Evolutionary conservation across 1,140 invertebrate genomes (phyloP).

Genomic region (Rhynchophorus ferrugineus): DNA sequence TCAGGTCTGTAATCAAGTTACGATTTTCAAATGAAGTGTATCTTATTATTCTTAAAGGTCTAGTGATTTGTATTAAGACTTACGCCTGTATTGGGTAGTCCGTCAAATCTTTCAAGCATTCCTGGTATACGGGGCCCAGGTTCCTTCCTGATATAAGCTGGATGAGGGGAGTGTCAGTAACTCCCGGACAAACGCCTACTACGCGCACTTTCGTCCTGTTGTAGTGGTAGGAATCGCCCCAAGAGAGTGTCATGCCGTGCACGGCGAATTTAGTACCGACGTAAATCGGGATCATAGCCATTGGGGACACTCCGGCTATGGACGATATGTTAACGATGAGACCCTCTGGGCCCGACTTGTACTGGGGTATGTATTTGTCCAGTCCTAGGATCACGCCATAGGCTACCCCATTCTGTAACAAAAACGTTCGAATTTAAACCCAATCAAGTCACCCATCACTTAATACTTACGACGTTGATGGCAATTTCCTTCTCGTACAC

Average conservation of each 20-base stretch:
- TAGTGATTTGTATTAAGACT: constrained; percentile 80
- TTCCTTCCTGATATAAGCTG: constrained; percentile 11
- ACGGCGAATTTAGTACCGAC: constrained; percentile 30
- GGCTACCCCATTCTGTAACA: constrained; percentile 29
- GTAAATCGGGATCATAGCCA: constrained; percentile 26
- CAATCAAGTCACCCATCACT: neutral
- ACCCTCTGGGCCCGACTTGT: constrained; percentile 28
- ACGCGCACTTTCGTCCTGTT: constrained; percentile 33
- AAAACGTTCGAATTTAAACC: neutral
- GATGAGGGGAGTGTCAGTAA: constrained; percentile 30
- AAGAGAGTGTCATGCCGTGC: constrained; percentile 24
- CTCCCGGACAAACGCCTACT: constrained; percentile 36
- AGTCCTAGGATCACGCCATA: constrained; percentile 28
- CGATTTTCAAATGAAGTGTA: too few relatives aligned
- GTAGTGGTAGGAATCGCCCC: constrained; percentile 22
- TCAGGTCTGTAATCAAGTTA: constrained; percentile 25
- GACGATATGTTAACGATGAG: constrained; percentile 33
- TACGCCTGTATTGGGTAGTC: constrained; percentile 72
- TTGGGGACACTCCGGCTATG: constrained; percentile 19
- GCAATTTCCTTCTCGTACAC: constrained; percentile 44
- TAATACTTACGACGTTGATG: constrained; percentile 44
- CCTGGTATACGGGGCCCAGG: constrained; percentile 20
- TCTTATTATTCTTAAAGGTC: neutral
- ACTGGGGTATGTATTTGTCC: constrained; percentile 33
- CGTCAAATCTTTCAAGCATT: neutral